Percentiles rank a stretch among this genome's conserved stretches.
Conservation (phyloP, 2,888 invertebrate species). For the Neoaliturus tenellus region DNA sequence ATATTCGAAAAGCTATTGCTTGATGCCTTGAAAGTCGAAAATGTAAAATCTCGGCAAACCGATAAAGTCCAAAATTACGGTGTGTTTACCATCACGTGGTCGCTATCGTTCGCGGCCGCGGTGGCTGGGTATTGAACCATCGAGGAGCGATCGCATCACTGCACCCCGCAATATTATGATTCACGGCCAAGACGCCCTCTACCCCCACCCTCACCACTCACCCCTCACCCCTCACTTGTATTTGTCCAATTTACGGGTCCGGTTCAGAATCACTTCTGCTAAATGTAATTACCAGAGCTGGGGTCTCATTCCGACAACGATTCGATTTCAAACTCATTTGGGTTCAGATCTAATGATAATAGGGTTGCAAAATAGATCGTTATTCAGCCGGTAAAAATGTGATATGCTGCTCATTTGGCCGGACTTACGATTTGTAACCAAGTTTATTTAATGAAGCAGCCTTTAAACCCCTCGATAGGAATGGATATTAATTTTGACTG, state of each 20-base stretch:
- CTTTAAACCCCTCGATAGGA: too few relatives aligned
- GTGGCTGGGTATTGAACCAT: constrained; percentile 65
- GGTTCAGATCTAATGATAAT: neutral
- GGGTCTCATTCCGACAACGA: constrained; percentile 10
- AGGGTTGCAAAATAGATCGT: neutral
- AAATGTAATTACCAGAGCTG: constrained; percentile 36
- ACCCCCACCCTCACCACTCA: constrained; percentile 53
- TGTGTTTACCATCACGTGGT: too few relatives aligned
- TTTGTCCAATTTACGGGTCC: constrained; percentile 51
- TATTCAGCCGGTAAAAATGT: neutral
- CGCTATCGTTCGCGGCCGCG: neutral
- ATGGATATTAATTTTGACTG: too few relatives aligned
- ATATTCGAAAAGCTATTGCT: too few relatives aligned
- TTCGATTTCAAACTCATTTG: constrained; percentile 44
- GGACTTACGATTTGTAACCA: too few relatives aligned
- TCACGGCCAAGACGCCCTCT: constrained; percentile 71
- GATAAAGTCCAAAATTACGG: too few relatives aligned
- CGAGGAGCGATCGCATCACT: constrained; percentile 66
- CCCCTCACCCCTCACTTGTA: constrained; percentile 61
- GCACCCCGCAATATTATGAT: constrained; percentile 75
- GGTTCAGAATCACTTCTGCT: constrained; percentile 54
- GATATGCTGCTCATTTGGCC: neutral
- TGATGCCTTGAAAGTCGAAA: too few relatives aligned
- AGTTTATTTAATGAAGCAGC: too few relatives aligned
- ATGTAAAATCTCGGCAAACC: too few relatives aligned